These are phyloP conservation scores for Procambarus virginalis DNA, from an alignment of 1,140 invertebrate genomes.

Conservation along the genomic window DNA sequence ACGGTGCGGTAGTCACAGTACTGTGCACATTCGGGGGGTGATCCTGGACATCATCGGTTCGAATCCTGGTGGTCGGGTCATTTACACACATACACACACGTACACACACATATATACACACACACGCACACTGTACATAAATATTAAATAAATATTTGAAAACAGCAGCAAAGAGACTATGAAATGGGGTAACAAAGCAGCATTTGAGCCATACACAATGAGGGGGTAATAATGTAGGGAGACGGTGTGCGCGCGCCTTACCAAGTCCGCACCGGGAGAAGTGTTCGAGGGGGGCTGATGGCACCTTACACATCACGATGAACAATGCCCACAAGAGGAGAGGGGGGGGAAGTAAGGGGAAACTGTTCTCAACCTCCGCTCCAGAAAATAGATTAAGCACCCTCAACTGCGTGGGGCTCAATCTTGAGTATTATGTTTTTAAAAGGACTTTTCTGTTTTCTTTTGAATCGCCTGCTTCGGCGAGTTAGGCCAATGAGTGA, in stretches of 20 bases:
- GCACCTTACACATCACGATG: conserved; percentile 57
- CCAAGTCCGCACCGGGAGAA: conserved; percentile 3
- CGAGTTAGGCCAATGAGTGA: not conserved
- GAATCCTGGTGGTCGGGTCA: too few relatives aligned
- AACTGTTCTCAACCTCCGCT: not conserved
- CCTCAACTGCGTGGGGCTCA: not conserved
- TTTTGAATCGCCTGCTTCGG: not conserved
- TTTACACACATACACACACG: not conserved
- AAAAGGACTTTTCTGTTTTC: not conserved
- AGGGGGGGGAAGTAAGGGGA: conserved; percentile 8
- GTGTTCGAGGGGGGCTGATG: not conserved
- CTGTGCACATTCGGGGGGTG: too few relatives aligned
- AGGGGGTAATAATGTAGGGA: not conserved
- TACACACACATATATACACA: too few relatives aligned
- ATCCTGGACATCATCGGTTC: too few relatives aligned
- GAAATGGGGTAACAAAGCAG: conserved; percentile 42
- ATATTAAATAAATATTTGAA: conserved; percentile 18
- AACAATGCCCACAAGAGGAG: conserved; percentile 33
- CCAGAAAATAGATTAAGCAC: not conserved
- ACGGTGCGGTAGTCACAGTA: too few relatives aligned
- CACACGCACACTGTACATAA: conserved; percentile 10
- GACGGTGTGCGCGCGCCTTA: not conserved
- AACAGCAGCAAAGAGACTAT: conserved; percentile 33
- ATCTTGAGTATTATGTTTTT: not conserved
- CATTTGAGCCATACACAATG: not conserved